Percentiles rank a stretch among this genome's conserved stretches.
These are phyloP conservation scores for Coregonus suidteri DNA, from an alignment of 2,797 vertebrate species.

Conservation along the genomic window DNA sequence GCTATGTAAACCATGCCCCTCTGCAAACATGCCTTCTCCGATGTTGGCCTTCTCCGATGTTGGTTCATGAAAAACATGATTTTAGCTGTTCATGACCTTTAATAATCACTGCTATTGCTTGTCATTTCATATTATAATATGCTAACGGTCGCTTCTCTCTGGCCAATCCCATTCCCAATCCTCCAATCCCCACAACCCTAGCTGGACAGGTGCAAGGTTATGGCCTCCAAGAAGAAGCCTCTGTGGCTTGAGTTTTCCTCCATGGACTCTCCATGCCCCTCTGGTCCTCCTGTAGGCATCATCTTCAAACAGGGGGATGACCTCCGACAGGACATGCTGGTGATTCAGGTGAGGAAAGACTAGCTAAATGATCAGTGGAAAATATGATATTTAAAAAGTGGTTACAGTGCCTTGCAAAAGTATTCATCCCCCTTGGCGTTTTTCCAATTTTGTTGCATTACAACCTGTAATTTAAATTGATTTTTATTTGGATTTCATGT, in stretches of 20 bases:
- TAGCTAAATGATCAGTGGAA: not conserved
- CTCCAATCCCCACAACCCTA: slow-evolving; percentile 31
- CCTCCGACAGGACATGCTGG: slow-evolving; percentile 76
- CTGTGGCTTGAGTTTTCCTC: slow-evolving; percentile 81
- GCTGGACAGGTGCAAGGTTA: slow-evolving; percentile 79
- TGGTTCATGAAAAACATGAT: no score
- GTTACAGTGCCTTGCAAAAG: not conserved
- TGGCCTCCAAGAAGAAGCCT: slow-evolving; percentile 83
- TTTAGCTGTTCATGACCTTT: no score
- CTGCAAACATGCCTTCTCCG: no score
- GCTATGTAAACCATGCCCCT: no score
- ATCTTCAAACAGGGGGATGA: slow-evolving; percentile 84
- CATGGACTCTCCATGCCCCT: slow-evolving; percentile 61
- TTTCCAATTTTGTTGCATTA: no score
- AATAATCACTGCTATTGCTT: not conserved
- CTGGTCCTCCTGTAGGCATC: slow-evolving; percentile 67
- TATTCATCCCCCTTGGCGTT: no score
- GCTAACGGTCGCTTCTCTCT: no score
- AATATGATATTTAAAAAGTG: not conserved
- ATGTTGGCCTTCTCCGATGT: no score
- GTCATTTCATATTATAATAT: not conserved
- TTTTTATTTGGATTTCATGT: no score
- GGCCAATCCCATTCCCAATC: slow-evolving; percentile 1
- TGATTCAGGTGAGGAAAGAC: not conserved
- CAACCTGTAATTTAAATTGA: no score